Base-by-base conservation (phyloP, 2,888 invertebrate species). In the Polydrusus tereticollis region DNA sequence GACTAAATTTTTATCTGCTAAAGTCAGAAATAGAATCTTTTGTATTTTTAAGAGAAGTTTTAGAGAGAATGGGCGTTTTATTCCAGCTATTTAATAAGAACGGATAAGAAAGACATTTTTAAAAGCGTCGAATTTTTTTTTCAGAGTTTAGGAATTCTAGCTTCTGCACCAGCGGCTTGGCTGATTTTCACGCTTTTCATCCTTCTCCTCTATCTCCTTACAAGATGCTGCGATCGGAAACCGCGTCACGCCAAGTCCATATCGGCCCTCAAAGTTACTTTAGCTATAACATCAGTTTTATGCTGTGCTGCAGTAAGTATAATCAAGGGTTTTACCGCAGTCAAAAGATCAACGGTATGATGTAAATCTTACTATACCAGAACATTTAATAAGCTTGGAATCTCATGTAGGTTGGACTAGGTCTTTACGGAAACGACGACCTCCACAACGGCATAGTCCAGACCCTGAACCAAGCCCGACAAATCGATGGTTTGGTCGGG, bases 211-310 rank as follows among this genome's bases (percentile, higher is more conserved):
- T 98, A 97, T 88, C 90, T 98, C 84, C 92, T 97, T 86, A 96
- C 96, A 82, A 90, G 97, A 87, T 98, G 98, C 87, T 97, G 97
- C 89, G 97, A 97, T 88, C 91, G 96, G 81, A 95, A 95, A 86
- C 95, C 96, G 78, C 91, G 96, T 67, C 94, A 95, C 73, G 93
- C 94, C 72, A 92, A 93, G 84, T 95, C 95, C 80, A 95, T 97
- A 85, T 92, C 94, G 60, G 94, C 96, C 79, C 88, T 97, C 77
- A 94, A 94, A 88, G 91, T 93, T 84, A 90, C 92, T 18, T 87
- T 94, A 66, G 93, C 94, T 82, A 90, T 94, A 74, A 91, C 93
- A 14, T 93, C 96, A 62, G 92, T 97, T 73, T 88, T 96, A 76
- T 96, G 96, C 83, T 95, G 96, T 87, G 95, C 94, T 73, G 94